Conservation (phyloP, 92 coral and sea anemone genomes). For the Siderastrea siderea region DNA sequence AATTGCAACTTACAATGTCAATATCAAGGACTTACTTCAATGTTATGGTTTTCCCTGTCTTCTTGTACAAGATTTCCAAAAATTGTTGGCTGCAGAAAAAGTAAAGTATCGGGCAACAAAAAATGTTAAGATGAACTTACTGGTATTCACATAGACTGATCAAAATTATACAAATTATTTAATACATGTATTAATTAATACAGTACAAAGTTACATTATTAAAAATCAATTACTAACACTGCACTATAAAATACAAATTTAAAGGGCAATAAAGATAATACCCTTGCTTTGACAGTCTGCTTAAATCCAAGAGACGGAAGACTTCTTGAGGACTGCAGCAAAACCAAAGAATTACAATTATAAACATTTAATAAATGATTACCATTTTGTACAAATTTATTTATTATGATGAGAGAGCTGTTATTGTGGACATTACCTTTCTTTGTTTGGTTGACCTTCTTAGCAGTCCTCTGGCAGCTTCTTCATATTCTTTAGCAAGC, state of each 20-base stretch:
- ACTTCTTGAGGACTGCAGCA: constrained; percentile 83
- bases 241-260: no score
- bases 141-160: no score
- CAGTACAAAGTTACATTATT: neutral
- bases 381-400: no score
- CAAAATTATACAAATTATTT: neutral
- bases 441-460: constrained; percentile 88
- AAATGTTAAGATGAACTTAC: neutral
- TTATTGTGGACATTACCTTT: constrained; percentile 50
- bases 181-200: neutral
- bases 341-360: no score
- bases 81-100: constrained; percentile 72
- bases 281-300: constrained; percentile 92
- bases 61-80: constrained; percentile 76
- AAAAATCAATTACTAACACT: no score
- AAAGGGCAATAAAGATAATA: neutral
- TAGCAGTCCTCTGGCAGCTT: constrained; percentile 87
- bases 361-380: no score
- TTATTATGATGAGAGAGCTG: no score
- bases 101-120: neutral
- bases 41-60: constrained; percentile 39
- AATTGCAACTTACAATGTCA: neutral
- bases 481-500: constrained; percentile 89
- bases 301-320: constrained; percentile 88
- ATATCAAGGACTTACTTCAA: constrained; percentile 20